phyloP scores from a whole-genome alignment of 1,140 invertebrate species.

The Plectrocnemia conspersa region DNA sequence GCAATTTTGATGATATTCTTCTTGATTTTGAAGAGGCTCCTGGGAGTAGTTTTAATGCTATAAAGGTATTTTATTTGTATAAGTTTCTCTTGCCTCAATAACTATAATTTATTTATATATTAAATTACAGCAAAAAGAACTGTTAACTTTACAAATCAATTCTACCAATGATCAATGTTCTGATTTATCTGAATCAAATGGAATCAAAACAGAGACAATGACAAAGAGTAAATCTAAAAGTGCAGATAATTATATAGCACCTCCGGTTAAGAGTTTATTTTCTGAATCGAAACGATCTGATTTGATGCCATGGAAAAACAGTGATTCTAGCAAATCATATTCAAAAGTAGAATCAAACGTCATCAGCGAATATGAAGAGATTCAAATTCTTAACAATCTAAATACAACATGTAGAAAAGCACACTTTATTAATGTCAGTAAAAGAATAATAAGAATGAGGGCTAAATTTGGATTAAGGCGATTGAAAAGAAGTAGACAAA shows the following conservation, averaged over 20 bases:
- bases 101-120: too few relatives aligned
- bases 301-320: slow-evolving; percentile 24
- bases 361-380: slow-evolving; percentile 28
- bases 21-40: slow-evolving; percentile 30
- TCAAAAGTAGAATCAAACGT: slow-evolving; percentile 9
- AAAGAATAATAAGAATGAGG: slow-evolving; percentile 22
- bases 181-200: neutral
- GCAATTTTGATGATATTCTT: slow-evolving; percentile 27
- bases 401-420: slow-evolving; percentile 24
- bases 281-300: slow-evolving; percentile 1
- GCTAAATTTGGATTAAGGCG: slow-evolving; percentile 28
- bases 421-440: slow-evolving; percentile 25
- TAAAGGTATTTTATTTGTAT: slow-evolving; percentile 5
- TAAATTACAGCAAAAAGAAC: slow-evolving; percentile 10
- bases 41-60: slow-evolving; percentile 10
- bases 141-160: too few relatives aligned
- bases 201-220: neutral
- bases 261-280: slow-evolving; percentile 7
- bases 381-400: slow-evolving; percentile 28
- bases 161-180: neutral
- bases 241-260: neutral
- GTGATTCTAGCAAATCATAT: neutral
- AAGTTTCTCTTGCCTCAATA: too few relatives aligned
- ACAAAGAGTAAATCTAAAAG: neutral
- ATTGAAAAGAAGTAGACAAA: slow-evolving; percentile 28